Evolutionary conservation across 2,797 vertebrate genomes (phyloP), one percentile per base, ranked within the genome.

Genomic region (Sebastes vulpes): DNA sequence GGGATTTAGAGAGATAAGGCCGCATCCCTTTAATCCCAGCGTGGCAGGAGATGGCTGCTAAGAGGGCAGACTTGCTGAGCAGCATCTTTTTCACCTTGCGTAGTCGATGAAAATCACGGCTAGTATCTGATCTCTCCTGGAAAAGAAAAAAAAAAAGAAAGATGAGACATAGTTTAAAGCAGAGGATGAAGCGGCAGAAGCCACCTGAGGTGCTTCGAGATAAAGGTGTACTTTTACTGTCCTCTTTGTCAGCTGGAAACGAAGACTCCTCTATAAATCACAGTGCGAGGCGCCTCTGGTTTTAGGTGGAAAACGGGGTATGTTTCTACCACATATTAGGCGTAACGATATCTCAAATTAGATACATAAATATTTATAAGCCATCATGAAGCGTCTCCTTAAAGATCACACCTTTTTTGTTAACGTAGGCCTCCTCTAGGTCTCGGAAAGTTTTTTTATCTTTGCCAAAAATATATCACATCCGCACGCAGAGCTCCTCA

Each of bases 31-130:
- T 83, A 82, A 85, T 87, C 81, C 83, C 42, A 38, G n/a, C 12
- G 3, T 52, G 75, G 59, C 66, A 81, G 29, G 66, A 75, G 67
- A 66, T 38, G 79, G 66, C 52, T 72, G 60, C 77, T 77, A 53
- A 83, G 76, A 65, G 76, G 52, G 63, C n/a, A 65, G 64, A 83
- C 71, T 68, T 77, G 83, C 87, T 84, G 81, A 89, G 72, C 75
- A 20, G 65, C 54, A 12, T 72, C 59, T 85, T 89, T 85, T 77
- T 86, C 50, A 66, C 84, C 65, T 81, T 64, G 64, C 35, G 4
- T 67, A 16, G 73, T 65, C 42, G 11, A 78, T 85, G 74, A 65
- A 87, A 83, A 86, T 86, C 66, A 66, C 10, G 1, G 60, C 21
- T 54, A 25, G 58, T 66, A 77, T 92, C 79, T 88, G 68, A 89